Conservation (phyloP, 2,888 invertebrate genomes). For the Dicroscelio sp. region DNA sequence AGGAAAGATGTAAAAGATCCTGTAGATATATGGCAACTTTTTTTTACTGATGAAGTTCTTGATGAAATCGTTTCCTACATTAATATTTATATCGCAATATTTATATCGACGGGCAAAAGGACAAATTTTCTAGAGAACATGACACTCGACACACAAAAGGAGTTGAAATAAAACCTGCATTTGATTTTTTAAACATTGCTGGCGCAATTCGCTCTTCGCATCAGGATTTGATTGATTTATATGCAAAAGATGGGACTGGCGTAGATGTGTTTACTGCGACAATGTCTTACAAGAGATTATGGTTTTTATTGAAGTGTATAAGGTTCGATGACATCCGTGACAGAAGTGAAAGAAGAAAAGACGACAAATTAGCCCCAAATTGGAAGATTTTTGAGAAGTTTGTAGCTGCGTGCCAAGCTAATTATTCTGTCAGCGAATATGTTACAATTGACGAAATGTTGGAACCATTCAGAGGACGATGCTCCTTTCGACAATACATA, state of each 20-base stretch:
- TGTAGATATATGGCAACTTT: conserved; percentile 86
- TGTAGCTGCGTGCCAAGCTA: neutral
- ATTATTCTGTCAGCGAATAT: conserved; percentile 30
- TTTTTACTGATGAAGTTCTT: conserved; percentile 82
- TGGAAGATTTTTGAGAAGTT: conserved; percentile 11
- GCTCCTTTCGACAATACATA: conserved; percentile 62
- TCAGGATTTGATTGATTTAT: conserved; percentile 45
- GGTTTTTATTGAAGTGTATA: neutral
- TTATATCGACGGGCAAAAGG: conserved; percentile 70
- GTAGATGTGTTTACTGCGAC: conserved; percentile 14
- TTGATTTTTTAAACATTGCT: conserved; percentile 78
- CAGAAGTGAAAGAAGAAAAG: neutral
- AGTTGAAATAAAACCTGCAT: conserved; percentile 79
- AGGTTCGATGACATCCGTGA: neutral
- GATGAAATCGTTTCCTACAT: conserved; percentile 72
- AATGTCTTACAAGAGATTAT: conserved; percentile 29
- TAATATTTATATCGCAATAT: no score
- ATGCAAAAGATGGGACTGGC: conserved; percentile 41
- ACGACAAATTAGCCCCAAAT: conserved; percentile 1
- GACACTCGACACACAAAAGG: conserved; percentile 81
- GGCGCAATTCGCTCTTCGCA: conserved; percentile 63
- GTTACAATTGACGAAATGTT: conserved; percentile 66
- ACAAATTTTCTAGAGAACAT: conserved; percentile 81
- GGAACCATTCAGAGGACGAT: conserved; percentile 49
- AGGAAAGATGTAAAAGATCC: no score